Conservation (phyloP, 2,113 vertebrate species). For the Coptodon bakossiorum region DNA sequence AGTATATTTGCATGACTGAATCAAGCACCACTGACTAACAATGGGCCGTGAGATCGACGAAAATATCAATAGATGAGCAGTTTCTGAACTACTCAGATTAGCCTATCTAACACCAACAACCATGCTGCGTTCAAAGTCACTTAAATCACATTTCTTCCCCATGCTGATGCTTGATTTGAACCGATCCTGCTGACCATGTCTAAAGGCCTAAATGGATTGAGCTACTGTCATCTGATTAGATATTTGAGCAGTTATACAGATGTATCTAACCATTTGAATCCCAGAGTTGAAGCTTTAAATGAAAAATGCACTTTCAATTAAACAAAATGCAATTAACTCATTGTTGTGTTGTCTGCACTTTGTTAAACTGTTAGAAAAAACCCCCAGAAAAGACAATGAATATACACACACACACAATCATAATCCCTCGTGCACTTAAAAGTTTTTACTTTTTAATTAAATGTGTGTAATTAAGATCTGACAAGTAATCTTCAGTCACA, state of each 20-base stretch:
- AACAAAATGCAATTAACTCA: neutral
- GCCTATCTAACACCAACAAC: neutral
- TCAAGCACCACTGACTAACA: neutral
- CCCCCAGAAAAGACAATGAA: neutral
- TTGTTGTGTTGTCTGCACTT: neutral
- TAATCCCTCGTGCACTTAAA: accelerated
- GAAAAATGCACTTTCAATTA: neutral
- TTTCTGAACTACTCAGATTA: neutral
- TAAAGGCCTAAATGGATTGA: neutral
- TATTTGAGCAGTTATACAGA: neutral
- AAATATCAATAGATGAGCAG: neutral
- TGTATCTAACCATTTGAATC: neutral
- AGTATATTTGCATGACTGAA: neutral
- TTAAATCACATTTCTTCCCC: neutral
- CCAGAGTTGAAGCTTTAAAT: neutral
- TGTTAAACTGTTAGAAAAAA: neutral
- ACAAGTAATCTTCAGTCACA: neutral
- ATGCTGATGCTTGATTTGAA: neutral
- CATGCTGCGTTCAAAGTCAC: neutral
- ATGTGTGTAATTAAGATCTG: neutral
- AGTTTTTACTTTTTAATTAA: neutral
- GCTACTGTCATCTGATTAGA: neutral
- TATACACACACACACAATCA: neutral
- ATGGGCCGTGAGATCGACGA: accelerated
- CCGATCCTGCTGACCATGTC: neutral